Percentiles rank a stretch among this genome's conserved stretches.
These are phyloP conservation scores for Microtus oregoni DNA, from an alignment of 2,113 vertebrate species.

Conservation along the genomic window DNA sequence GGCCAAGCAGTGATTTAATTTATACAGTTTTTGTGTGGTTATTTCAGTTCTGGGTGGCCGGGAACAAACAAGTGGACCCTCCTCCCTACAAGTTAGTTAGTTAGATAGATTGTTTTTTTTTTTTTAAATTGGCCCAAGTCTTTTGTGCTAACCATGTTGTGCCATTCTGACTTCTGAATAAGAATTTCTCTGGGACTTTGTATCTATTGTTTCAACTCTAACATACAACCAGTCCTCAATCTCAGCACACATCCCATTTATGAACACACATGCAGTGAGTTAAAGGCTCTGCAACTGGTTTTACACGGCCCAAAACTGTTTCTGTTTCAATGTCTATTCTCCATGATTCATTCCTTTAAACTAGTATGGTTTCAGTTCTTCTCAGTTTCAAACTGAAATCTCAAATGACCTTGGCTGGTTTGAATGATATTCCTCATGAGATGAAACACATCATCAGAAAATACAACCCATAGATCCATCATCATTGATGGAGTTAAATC, in stretches of 20 bases:
- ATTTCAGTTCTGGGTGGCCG: no score
- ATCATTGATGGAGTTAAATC: background rate
- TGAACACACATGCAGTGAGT: rapidly evolving
- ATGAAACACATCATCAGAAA: background rate
- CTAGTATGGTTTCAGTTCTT: background rate
- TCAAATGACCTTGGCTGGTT: no score
- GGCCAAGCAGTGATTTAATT: no score
- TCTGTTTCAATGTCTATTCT: background rate
- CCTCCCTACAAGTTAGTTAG: no score
- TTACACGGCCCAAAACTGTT: background rate
- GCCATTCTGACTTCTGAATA: background rate
- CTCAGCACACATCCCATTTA: rapidly evolving
- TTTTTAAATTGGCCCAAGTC: background rate
- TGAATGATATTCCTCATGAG: background rate
- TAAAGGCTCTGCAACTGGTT: no score
- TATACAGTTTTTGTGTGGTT: no score
- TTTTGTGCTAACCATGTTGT: background rate
- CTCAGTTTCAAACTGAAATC: background rate
- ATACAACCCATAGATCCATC: background rate
- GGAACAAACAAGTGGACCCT: no score
- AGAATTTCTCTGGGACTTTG: background rate
- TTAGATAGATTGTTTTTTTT: background rate
- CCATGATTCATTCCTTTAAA: background rate
- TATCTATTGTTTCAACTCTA: background rate
- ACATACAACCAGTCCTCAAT: rapidly evolving